These are phyloP conservation scores for Amazona vittata DNA, from an alignment of 2,113 vertebrate genomes.

Conservation along the genomic window DNA sequence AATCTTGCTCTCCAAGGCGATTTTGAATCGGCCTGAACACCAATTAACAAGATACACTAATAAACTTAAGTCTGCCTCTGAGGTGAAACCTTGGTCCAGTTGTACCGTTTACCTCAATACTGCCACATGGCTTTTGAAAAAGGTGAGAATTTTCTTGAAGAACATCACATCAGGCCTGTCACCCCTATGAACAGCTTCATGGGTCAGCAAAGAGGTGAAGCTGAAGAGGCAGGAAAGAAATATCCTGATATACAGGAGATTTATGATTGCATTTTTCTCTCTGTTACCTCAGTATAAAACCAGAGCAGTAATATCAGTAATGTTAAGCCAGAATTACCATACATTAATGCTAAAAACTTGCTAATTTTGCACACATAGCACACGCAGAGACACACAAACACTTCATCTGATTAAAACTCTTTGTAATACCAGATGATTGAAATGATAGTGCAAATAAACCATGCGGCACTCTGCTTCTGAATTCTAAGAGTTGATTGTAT, in stretches of 20 bases:
- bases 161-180: neutral
- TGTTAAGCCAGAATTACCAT: neutral
- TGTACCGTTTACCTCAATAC: neutral
- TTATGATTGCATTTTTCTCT: neutral
- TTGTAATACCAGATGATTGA: accelerated
- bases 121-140: neutral
- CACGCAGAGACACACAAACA: neutral
- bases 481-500: neutral
- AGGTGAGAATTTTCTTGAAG: neutral
- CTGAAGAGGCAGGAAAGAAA: neutral
- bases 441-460: neutral
- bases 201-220: neutral
- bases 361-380: accelerated
- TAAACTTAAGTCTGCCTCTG: neutral
- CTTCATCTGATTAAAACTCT: neutral
- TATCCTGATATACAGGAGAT: neutral
- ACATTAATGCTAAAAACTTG: neutral
- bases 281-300: neutral
- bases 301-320: neutral
- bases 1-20: neutral
- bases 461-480: neutral
- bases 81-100: neutral
- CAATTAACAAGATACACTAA: neutral
- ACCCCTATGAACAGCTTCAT: neutral
- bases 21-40: neutral